Base-by-base conservation (phyloP, 2,113 vertebrate species). In the Sprattus sprattus region DNA sequence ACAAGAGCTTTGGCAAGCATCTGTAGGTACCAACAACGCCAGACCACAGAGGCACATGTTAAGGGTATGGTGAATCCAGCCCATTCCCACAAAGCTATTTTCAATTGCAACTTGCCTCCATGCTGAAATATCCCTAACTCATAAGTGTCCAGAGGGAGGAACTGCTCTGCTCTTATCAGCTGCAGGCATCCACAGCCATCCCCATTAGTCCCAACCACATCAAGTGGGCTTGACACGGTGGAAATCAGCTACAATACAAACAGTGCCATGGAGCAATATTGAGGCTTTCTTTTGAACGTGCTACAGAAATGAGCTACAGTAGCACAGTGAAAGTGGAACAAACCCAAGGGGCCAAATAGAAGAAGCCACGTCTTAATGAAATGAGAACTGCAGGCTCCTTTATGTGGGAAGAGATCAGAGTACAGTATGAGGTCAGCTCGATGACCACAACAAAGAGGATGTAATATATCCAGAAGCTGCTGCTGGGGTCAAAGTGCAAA, bases 401-500 rank as follows among this genome's bases (percentile, higher is more conserved):
- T 44, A 16, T 13, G 71, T 39, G 71, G 5, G 28, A 78, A 39
- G 11, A 78, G 28, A 16, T 78, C 11, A 78, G 25, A 18, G 28
- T 18, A 39, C 71, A 78, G 4, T 18, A 78, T 16, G 28, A 25
- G 10, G 64, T 71, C 64, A 28, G 71, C 25, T 78, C 71, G 11
- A 78, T 11, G 71, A 39, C 16, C 25, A 78, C 71, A 71, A 28
- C 25, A 44, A 78, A 32, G 71, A 78, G 11, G 32, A 39, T 13
- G 13, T 11, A 10, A 13, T 15, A 78, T 78, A 15, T 78, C 13
- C 28, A 78, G 32, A 78, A 71, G 25, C 64, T 71, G 64, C 64
- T 71, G 64, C 9, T 67, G 60, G 85, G 60, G 84, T 88, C 84
- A 90, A 90, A 90, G 90, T 92, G 90, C 88, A 92, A 88, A 89